phyloP scores from a whole-genome alignment of 2,113 vertebrate genomes.

The Micronycteris hirsuta region DNA sequence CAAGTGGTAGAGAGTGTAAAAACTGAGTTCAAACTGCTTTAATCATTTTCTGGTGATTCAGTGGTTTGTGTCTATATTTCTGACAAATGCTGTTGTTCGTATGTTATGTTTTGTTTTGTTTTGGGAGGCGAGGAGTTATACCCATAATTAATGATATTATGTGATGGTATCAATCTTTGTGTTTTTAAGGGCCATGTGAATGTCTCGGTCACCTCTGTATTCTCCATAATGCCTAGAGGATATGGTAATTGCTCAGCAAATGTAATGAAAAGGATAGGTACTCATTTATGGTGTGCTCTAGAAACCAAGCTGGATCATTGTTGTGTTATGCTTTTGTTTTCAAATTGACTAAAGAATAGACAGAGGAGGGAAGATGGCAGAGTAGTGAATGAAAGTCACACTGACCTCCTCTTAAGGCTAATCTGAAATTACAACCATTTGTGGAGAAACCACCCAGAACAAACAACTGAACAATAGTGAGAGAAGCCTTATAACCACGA shows the following conservation, averaged over 20 bases:
- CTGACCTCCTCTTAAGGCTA: no score
- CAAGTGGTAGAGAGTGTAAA: neutral
- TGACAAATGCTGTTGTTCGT: neutral
- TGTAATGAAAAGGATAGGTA: neutral
- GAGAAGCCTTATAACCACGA: no score
- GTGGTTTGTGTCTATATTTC: neutral
- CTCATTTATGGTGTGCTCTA: neutral
- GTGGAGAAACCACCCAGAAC: no score
- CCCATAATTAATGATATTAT: neutral
- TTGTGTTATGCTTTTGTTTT: constrained; percentile 40
- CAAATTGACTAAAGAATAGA: constrained; percentile 12
- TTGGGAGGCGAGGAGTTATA: neutral
- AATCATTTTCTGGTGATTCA: neutral
- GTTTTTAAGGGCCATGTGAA: neutral
- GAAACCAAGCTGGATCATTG: neutral
- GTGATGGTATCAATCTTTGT: neutral
- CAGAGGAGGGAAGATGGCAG: neutral
- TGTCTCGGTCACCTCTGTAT: neutral
- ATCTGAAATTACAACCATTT: no score
- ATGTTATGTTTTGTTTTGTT: neutral
- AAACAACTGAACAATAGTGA: no score
- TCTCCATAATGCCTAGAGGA: neutral
- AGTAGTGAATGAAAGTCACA: no score
- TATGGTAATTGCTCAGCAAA: neutral
- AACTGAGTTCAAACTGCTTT: neutral